Evolutionary conservation across 2,888 invertebrate genomes (phyloP), one percentile per base, ranked within the genome.

Genomic region (Polymixis lichenea): DNA sequence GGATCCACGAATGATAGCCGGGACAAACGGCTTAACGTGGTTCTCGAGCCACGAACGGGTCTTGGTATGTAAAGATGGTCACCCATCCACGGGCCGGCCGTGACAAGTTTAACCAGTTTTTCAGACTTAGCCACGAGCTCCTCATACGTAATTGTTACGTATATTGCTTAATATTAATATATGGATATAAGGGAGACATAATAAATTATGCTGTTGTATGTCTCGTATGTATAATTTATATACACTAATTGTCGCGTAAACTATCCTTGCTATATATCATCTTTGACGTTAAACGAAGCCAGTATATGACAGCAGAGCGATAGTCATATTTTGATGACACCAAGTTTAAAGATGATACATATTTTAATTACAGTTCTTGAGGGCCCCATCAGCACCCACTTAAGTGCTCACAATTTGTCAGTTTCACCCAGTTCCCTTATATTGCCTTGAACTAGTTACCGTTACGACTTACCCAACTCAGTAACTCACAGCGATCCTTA

Each of bases 401-500:
- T 61, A 66, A 71, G 62, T 51, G 43, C 69, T 78, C 1, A 56
- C 68, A 56, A 68, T 78, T 66, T 65, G 64, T 66, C 28, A 22
- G 43, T 32, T 32, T 13, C 53, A 25, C 55, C 69, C 58, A 43
- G n/a, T 46, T 49, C 53, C 7, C 53, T 6, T 43, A 13, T 55
- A 43, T 43, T 43, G 62, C 17, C 58, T 84, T 62, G 56, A 56
- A 64, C 32, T 58, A 79, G 72, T 66, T 51, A 72, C 80, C 51
- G 62, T 56, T 53, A 79, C 67, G 38, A 51, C 38, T 8, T 13
- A 51, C 71, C 83, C 58, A n/a, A 60, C 58, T 58, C 58, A 68
- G 80, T 84, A 80, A 84, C 28, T 84, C 80, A 58, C 55, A 15
- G 56, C 72, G 28, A 53, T 84, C 75, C 80, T 74, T 84, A 80